Evolutionary conservation across 1,140 invertebrate species (phyloP), one percentile per base, ranked within the genome.

Genomic region (Drusus annulatus): DNA sequence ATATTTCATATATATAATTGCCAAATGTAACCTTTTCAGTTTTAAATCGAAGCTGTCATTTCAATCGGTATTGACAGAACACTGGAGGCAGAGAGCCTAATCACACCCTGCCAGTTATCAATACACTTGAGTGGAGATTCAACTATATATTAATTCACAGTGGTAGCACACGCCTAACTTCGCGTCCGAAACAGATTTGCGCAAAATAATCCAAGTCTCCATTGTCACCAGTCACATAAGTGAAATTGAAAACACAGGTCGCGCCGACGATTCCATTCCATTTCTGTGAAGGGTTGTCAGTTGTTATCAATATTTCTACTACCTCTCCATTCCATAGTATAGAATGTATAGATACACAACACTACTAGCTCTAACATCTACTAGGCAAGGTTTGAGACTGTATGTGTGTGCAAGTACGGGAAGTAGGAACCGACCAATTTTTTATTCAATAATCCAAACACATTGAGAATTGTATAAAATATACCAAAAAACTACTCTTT

Each of bases 231-330:
- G 63, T 79, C 77, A 79, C 50, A 69, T 36, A 71, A 79, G 28
- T 79, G 60, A 73, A 56, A 73, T 79, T 58, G 77, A 69, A 79
- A 79, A 79, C 77, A 79, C 77, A 68, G 76, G 75, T 62, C 58
- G 79, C 74, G 76, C 74, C 75, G 80, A 77, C 80, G 75, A 79
- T 73, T 80, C 74, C 77, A 79, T 79, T 80, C 62, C 79, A 65
- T 76, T 76, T 52, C 54, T 73, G 63, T 80, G 79, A 80, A 80
- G 73, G 74, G 73, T 80, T 82, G 81, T 80, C 78, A 80, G 63
- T 83, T 80, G 75, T 83, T 83, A 83, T 83, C 82, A 83, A 83
- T 83, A 83, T 80, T 83, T 79, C 80, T 50, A 76, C 75, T 69
- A 60, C 78, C 78, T 28, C 23, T 65, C n/a, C 60, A 7, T 63